A percentile compares a stretch with the other conserved stretches of the same genome.
Evolutionary conservation across 2,797 vertebrate genomes (phyloP).

Genomic region (Chaunax sp.): DNA sequence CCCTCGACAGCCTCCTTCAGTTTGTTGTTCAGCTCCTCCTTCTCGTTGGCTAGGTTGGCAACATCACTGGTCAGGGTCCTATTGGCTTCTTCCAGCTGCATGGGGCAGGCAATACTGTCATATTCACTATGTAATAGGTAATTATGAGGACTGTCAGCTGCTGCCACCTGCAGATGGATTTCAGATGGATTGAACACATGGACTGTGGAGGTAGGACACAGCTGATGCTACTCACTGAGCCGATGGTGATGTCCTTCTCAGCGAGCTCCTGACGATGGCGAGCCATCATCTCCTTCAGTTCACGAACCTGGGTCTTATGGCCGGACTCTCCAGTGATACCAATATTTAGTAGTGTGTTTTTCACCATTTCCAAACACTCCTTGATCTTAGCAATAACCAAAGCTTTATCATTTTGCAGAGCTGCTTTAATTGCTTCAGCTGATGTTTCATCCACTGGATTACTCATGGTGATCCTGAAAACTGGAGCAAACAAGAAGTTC

Average conservation of each 20-base stretch:
- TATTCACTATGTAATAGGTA: not conserved
- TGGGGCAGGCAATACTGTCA: slow-evolving; percentile 20
- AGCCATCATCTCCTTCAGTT: slow-evolving; percentile 98
- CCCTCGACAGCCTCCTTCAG: slow-evolving; percentile 85
- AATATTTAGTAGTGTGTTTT: too few relatives aligned
- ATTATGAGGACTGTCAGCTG: not conserved
- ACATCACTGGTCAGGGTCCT: slow-evolving; percentile 96
- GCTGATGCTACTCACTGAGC: slow-evolving; percentile 85
- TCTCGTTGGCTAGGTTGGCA: slow-evolving; percentile 95
- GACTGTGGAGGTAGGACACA: too few relatives aligned
- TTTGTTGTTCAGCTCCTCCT: slow-evolving; percentile 96
- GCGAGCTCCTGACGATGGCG: slow-evolving; percentile 94
- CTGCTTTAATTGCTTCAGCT: too few relatives aligned
- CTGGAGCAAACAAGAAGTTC: too few relatives aligned
- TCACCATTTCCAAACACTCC: too few relatives aligned
- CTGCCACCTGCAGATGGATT: too few relatives aligned
- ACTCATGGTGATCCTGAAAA: too few relatives aligned
- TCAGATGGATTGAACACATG: too few relatives aligned
- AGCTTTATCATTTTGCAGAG: too few relatives aligned
- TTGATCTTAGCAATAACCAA: too few relatives aligned
- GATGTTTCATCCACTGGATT: too few relatives aligned
- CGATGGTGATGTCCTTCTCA: slow-evolving; percentile 95
- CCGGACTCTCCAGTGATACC: too few relatives aligned
- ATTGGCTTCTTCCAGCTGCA: slow-evolving; percentile 96
- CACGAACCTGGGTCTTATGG: slow-evolving; percentile 98